These are phyloP conservation scores for Hypomecis punctinalis DNA, from an alignment of 2,888 invertebrate genomes.

Conservation along the genomic window DNA sequence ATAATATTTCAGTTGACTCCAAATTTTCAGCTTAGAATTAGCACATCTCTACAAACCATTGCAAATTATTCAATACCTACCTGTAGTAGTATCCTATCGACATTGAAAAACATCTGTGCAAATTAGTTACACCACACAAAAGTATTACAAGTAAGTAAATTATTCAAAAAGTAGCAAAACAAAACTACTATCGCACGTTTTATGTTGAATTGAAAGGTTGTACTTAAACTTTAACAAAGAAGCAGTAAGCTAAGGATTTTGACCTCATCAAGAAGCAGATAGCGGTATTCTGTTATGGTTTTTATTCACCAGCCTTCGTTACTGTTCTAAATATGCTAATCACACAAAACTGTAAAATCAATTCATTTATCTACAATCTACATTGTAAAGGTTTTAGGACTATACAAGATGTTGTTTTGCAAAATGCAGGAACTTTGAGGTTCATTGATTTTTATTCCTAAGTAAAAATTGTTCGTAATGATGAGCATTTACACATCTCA, in stretches of 20 bases:
- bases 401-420: too few species aligned
- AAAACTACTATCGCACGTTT: constrained; percentile 18
- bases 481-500: too few species aligned
- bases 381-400: not conserved
- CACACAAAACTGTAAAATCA: constrained; percentile 12
- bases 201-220: not conserved
- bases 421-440: too few species aligned
- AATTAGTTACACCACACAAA: constrained; percentile 8
- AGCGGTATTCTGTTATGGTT: constrained; percentile 36
- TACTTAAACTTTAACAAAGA: constrained; percentile 12
- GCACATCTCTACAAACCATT: constrained; percentile 8
- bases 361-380: not conserved
- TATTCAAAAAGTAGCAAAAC: constrained; percentile 27
- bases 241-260: constrained; percentile 31
- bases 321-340: constrained; percentile 22
- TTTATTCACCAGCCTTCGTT: constrained; percentile 15
- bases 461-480: too few species aligned
- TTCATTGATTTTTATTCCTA: too few species aligned
- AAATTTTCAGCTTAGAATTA: not conserved
- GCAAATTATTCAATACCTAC: constrained; percentile 13
- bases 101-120: constrained; percentile 22
- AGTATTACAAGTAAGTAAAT: constrained; percentile 5
- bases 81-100: constrained; percentile 3
- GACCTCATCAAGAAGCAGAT: constrained; percentile 34
- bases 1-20: not conserved